Conservation (phyloP, 64 coral and sea anemone species). For the Pachyseris speciosa region DNA sequence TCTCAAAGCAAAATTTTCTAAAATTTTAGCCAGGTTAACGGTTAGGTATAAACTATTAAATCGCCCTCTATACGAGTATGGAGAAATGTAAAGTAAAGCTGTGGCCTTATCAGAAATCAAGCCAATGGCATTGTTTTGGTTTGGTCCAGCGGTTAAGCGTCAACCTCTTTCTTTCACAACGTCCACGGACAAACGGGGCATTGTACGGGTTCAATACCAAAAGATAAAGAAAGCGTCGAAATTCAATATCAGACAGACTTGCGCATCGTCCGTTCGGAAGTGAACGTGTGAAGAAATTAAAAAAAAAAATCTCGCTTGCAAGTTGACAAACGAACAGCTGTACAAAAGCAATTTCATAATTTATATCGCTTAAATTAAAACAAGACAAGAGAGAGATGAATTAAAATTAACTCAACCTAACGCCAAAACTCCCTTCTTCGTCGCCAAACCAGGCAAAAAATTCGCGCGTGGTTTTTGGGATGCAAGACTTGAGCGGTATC, state of each 20-base stretch:
- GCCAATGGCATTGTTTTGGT: not conserved
- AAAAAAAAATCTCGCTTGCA: slow-evolving; percentile 23
- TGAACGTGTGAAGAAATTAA: not conserved
- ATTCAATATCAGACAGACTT: not conserved
- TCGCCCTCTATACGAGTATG: not conserved
- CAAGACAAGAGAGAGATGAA: slow-evolving; percentile 33
- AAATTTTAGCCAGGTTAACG: not conserved
- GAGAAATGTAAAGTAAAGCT: not conserved
- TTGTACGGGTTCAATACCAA: not conserved
- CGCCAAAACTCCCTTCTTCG: not conserved
- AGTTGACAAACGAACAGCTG: slow-evolving; percentile 33
- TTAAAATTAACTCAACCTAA: slow-evolving; percentile 15
- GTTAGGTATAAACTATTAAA: not conserved
- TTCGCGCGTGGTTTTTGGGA: not conserved
- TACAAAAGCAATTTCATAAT: slow-evolving; percentile 24
- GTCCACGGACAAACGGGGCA: not conserved
- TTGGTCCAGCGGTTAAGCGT: slow-evolving; percentile 3
- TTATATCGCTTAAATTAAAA: slow-evolving; percentile 49
- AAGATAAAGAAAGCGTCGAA: not conserved
- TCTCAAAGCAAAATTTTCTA: not conserved
- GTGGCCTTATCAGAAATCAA: slow-evolving; percentile 9
- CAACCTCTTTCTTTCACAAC: not conserved
- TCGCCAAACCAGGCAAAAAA: not conserved
- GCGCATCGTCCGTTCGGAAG: not conserved
- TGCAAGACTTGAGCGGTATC: not conserved